These are phyloP conservation scores for Pollenia angustigena DNA, from an alignment of 2,888 invertebrate species.

Conservation along the genomic window DNA sequence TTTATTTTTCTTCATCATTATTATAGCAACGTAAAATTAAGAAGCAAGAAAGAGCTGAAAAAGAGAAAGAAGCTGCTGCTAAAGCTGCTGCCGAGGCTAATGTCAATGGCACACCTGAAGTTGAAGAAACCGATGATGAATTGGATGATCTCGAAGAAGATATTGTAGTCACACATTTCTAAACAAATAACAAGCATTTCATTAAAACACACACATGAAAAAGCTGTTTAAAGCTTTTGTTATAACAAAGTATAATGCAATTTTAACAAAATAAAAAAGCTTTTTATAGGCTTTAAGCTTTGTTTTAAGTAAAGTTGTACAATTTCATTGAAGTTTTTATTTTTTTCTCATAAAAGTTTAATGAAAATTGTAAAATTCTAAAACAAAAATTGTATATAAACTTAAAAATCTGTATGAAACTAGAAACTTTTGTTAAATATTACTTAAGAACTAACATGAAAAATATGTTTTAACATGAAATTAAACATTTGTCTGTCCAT, in stretches of 20 bases:
- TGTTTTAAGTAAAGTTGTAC: slow-evolving; percentile 62
- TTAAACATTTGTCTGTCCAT: slow-evolving; percentile 34
- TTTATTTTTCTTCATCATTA: slow-evolving; percentile 13
- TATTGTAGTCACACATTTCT: slow-evolving; percentile 93
- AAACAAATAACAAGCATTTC: slow-evolving; percentile 77
- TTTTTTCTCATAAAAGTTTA: slow-evolving; percentile 50
- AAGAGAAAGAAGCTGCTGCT: slow-evolving; percentile 88
- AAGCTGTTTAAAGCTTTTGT: slow-evolving; percentile 72
- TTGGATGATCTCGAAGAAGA: slow-evolving; percentile 95
- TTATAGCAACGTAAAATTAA: slow-evolving; percentile 88
- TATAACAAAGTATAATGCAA: slow-evolving; percentile 58
- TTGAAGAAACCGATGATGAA: slow-evolving; percentile 93
- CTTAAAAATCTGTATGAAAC: slow-evolving; percentile 46
- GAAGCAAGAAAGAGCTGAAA: slow-evolving; percentile 88
- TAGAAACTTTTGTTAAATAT: slow-evolving; percentile 64
- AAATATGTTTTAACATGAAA: slow-evolving; percentile 31
- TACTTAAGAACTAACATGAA: slow-evolving; percentile 53
- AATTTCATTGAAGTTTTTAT: slow-evolving; percentile 61
- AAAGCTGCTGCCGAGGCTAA: slow-evolving; percentile 86
- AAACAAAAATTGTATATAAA: slow-evolving; percentile 71
- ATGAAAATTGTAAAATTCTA: slow-evolving; percentile 54
- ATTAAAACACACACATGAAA: slow-evolving; percentile 57
- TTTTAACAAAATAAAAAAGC: slow-evolving; percentile 62
- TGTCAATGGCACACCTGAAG: slow-evolving; percentile 79
- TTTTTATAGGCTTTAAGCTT: slow-evolving; percentile 68